Evolutionary conservation across 2,888 invertebrate species (phyloP), one percentile per base, ranked within the genome.

Genomic region (Furcula furcula): DNA sequence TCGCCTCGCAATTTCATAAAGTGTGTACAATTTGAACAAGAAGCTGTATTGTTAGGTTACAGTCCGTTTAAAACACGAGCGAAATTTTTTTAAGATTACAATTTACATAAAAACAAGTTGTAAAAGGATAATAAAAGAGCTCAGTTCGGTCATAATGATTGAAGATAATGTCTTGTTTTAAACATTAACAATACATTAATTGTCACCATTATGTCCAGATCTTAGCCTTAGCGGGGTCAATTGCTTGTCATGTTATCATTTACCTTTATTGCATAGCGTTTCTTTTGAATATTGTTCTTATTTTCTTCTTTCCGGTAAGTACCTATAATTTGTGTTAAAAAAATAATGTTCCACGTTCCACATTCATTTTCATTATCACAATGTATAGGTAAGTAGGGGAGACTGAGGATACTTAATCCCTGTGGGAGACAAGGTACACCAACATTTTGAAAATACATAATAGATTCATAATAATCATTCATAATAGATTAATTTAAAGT

Each of bases 1-100:
- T 60, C 46, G 34, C 41, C 29, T 49, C 34, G 56, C 48, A 65
- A 63, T 63, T 61, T 52, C 58, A 48, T 36, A 35, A 42, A 53
- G 39, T 46, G 34, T 46, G 44, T 41, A 38, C 49, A 53, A 36
- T 60, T 55, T 50, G 1, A 12, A 36, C 32, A 15, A 7, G 10
- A 30, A 16, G 12, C 12, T 20, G 12, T 4, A 4, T n/a, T 21
- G 21, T 23, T 23, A 12, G 12, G 12, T 10, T 16, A 6, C 16
- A 16, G 4, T 16, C 16, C 6, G 16, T 16, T 16, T 16, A 16
- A 16, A 16, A 27, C 10, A 10, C 15, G 10, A 19, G 19, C n/a
- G n/a, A n/a, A 12, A 7, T 7, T 7, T 32, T n/a, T n/a, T n/a
- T n/a, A n/a, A n/a, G n/a, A 15, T 27, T 13, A 27, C 7, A 27